Conservation (phyloP, 2,797 vertebrate species). For the Crenichthys baileyi region DNA sequence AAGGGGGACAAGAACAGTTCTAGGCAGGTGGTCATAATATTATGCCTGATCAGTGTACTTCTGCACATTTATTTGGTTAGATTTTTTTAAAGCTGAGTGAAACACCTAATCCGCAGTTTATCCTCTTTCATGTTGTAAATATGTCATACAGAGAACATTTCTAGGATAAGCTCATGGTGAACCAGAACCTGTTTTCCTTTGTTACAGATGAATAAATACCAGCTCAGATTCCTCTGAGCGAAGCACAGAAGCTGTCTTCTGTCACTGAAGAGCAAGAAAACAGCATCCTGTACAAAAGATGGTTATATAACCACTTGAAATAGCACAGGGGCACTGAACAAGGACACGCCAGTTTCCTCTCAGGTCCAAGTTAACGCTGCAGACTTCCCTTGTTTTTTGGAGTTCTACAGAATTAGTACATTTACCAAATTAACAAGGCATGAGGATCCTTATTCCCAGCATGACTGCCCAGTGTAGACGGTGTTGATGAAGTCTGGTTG, state of each 20-base stretch:
- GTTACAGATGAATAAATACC: slow-evolving; percentile 50
- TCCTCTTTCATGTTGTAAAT: neutral
- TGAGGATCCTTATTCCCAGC: neutral
- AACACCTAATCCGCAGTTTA: neutral
- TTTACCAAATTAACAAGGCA: neutral
- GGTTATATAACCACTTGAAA: slow-evolving; percentile 55
- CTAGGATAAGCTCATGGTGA: slow-evolving; percentile 43
- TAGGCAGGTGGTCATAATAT: neutral
- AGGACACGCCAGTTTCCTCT: slow-evolving; percentile 35
- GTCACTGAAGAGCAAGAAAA: slow-evolving; percentile 38
- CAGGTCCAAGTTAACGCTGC: neutral
- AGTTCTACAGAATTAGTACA: neutral
- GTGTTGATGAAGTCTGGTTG: neutral
- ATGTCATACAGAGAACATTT: slow-evolving; percentile 36
- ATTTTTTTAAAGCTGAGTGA: neutral
- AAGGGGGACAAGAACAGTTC: neutral
- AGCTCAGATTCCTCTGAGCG: slow-evolving; percentile 27
- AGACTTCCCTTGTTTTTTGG: neutral
- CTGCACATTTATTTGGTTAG: neutral
- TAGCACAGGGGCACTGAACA: slow-evolving; percentile 28
- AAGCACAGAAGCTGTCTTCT: slow-evolving; percentile 26
- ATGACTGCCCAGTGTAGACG: neutral
- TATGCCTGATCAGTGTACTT: neutral
- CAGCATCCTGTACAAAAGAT: slow-evolving; percentile 12
- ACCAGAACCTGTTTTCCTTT: slow-evolving; percentile 30